Percentiles rank a stretch among this genome's conserved stretches.
phyloP scores from a whole-genome alignment of 2,797 vertebrate genomes.

The Enteromius thamalakanensis region DNA sequence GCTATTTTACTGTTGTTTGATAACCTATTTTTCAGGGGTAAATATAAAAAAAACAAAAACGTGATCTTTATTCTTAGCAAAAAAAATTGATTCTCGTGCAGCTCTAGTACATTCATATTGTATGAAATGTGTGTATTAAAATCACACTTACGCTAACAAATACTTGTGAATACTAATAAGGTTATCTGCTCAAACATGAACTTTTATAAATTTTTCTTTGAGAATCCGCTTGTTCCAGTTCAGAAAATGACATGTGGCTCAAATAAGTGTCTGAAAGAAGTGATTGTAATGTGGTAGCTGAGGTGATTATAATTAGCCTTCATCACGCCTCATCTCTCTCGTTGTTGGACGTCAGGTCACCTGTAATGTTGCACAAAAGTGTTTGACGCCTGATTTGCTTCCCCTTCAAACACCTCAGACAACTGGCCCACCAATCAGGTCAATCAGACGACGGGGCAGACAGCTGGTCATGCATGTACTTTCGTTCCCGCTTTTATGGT shows the following conservation, averaged over 20 bases:
- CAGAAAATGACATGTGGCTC: conserved; percentile 11
- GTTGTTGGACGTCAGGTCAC: conserved; percentile 49
- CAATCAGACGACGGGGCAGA: conserved; percentile 2
- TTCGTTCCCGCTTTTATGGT: conserved; percentile 27
- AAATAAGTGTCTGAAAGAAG: conserved; percentile 39
- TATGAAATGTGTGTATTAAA: background rate
- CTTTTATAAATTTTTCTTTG: background rate
- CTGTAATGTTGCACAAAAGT: conserved; percentile 37
- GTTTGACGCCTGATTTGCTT: conserved; percentile 29
- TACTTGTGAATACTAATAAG: conserved; percentile 16
- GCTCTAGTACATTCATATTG: background rate
- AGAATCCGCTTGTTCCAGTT: background rate
- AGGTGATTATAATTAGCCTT: conserved; percentile 54
- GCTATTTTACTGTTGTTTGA: too few species aligned
- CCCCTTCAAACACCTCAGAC: conserved; percentile 3
- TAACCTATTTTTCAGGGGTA: too few species aligned
- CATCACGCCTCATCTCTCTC: conserved; percentile 49
- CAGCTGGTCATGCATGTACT: conserved; percentile 31
- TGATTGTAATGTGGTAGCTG: conserved; percentile 39
- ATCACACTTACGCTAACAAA: background rate
- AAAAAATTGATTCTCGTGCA: background rate
- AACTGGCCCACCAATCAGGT: conserved; percentile 7
- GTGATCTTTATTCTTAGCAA: too few species aligned
- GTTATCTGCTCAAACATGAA: background rate
- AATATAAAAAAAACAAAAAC: too few species aligned